A percentile compares a stretch with the other conserved stretches of the same genome.
Evolutionary conservation across 2,797 vertebrate species (phyloP).

Genomic region (Garrulus glandarius): DNA sequence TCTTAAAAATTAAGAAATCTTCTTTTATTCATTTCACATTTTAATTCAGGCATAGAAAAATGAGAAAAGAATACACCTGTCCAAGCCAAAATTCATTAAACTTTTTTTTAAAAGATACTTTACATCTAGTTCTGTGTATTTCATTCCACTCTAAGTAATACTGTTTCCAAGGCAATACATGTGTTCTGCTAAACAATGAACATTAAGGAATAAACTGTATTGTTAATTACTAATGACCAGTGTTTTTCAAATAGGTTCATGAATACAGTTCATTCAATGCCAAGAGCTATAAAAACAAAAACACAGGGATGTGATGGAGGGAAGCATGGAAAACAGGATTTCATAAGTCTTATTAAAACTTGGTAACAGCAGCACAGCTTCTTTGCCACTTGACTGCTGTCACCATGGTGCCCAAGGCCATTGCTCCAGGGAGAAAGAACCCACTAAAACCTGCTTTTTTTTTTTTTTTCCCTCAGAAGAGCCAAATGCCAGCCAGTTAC

Average conservation of each 20-base stretch:
- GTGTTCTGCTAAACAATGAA: not conserved
- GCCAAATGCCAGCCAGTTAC: not conserved
- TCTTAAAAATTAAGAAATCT: not conserved
- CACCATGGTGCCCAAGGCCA: constrained; percentile 15
- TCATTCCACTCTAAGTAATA: not conserved
- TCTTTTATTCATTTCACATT: not conserved
- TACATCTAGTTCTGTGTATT: not conserved
- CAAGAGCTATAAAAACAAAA: not conserved
- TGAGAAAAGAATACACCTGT: not conserved
- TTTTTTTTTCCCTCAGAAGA: not conserved
- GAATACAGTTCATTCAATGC: not conserved
- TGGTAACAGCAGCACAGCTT: not conserved
- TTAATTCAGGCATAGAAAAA: not conserved
- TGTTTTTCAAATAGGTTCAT: not conserved
- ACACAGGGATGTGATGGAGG: not conserved
- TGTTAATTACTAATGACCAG: not conserved
- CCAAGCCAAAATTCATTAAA: not conserved
- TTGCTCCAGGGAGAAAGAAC: not conserved
- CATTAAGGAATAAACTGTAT: not conserved
- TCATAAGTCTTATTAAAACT: not conserved
- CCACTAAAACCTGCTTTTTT: not conserved
- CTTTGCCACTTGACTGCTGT: not conserved
- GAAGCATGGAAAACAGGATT: not conserved
- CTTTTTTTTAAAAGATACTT: not conserved
- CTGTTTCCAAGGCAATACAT: not conserved